Conservation (phyloP, 2,888 invertebrate genomes). For the Cyaniris semiargus region DNA sequence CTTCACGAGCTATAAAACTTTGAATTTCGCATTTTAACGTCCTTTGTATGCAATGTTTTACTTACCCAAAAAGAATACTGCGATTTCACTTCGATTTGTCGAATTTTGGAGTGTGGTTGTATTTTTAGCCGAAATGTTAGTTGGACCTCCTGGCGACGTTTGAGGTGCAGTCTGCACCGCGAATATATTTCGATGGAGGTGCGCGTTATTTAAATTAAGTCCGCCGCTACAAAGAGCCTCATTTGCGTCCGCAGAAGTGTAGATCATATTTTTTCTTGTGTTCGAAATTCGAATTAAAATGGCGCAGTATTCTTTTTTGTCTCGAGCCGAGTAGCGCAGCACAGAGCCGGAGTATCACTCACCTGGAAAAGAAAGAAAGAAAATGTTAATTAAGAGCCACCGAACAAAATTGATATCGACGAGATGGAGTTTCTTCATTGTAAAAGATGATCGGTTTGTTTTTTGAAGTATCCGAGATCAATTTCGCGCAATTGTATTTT, state of each 20-base stretch:
- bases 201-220: constrained; percentile 68
- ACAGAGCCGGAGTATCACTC: constrained; percentile 76
- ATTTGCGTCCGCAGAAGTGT: constrained; percentile 76
- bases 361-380: constrained; percentile 79
- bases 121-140: constrained; percentile 34
- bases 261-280: constrained; percentile 73
- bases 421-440: constrained; percentile 68
- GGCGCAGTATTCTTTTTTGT: constrained; percentile 75
- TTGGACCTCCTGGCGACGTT: constrained; percentile 37
- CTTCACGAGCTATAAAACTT: constrained; percentile 8
- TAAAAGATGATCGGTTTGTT: constrained; percentile 49
- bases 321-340: constrained; percentile 54
- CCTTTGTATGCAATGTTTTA: constrained; percentile 14
- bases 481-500: constrained; percentile 35
- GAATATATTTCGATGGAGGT: constrained; percentile 48
- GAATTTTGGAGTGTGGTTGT: constrained; percentile 12
- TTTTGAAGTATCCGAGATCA: constrained; percentile 37
- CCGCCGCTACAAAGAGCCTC: constrained; percentile 71
- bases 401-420: constrained; percentile 75
- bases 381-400: constrained; percentile 79
- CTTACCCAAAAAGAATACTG: background rate
- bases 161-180: constrained; percentile 32
- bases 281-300: constrained; percentile 75
- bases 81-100: constrained; percentile 1
- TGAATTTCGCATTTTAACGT: background rate